These are phyloP conservation scores for Gymnosoma rotundatum DNA, from an alignment of 2,888 invertebrate genomes.

Conservation along the genomic window DNA sequence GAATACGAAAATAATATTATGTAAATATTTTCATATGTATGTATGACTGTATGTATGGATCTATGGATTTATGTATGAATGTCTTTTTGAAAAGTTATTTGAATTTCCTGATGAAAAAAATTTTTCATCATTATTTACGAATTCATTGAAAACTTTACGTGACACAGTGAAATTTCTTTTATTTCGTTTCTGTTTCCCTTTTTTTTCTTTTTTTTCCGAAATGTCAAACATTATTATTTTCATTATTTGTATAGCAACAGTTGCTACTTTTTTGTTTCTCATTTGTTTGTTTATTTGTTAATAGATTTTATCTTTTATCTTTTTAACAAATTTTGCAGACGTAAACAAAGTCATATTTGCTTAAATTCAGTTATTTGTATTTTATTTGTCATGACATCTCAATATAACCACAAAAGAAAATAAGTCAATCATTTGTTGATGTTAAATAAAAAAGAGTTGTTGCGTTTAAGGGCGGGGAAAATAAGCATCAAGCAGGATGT, in stretches of 20 bases:
- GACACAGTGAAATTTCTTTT: neutral
- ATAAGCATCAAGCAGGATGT: too few relatives aligned
- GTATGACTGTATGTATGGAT: neutral
- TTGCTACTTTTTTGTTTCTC: conserved; percentile 40
- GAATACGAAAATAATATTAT: too few relatives aligned
- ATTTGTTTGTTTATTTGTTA: conserved; percentile 23
- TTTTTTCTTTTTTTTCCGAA: neutral
- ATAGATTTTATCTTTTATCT: conserved; percentile 4
- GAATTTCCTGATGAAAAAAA: neutral
- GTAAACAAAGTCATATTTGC: conserved; percentile 2
- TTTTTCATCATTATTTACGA: conserved; percentile 5
- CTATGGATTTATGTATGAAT: neutral
- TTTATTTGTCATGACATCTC: conserved; percentile 10
- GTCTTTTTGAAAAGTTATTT: neutral
- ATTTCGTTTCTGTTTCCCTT: neutral
- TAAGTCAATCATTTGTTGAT: neutral
- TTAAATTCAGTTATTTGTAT: conserved; percentile 36
- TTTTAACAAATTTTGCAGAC: conserved; percentile 3
- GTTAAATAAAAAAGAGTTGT: too few relatives aligned
- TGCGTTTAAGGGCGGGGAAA: too few relatives aligned
- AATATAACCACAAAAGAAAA: neutral
- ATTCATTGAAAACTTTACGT: conserved; percentile 4
- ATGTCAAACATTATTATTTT: conserved; percentile 32
- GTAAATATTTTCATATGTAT: too few relatives aligned
- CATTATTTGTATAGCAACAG: conserved; percentile 48